These are phyloP conservation scores for Epizoanthus stellaris DNA, from an alignment of 92 coral and sea anemone species.

Conservation along the genomic window DNA sequence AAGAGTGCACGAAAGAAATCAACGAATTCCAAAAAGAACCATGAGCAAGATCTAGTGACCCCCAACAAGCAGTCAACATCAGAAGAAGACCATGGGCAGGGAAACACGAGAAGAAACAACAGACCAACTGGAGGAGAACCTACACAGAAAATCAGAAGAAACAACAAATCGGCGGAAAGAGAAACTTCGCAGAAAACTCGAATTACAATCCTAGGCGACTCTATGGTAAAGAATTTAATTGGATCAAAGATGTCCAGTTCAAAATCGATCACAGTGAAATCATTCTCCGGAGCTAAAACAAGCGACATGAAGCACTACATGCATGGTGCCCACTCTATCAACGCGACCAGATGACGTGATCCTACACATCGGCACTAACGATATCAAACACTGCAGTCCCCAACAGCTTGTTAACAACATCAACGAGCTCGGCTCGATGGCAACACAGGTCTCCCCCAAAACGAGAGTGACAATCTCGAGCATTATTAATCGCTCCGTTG, in stretches of 20 bases:
- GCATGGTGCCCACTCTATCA: conserved; percentile 19
- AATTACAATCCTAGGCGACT: conserved; percentile 2
- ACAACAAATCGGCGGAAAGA: neutral
- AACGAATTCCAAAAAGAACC: neutral
- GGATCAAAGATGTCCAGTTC: conserved; percentile 26
- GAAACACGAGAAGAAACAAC: neutral
- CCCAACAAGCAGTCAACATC: neutral
- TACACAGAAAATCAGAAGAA: neutral
- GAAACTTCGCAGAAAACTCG: conserved; percentile 7
- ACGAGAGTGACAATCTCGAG: conserved; percentile 14
- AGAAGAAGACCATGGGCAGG: neutral
- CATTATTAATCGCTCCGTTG: conserved; percentile 7
- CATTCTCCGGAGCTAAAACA: conserved; percentile 21
- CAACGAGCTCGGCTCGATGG: conserved; percentile 1
- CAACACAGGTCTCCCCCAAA: conserved; percentile 1
- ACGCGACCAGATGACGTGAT: conserved; percentile 8
- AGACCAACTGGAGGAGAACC: neutral
- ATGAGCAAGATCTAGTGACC: neutral
- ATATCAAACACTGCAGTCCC: neutral
- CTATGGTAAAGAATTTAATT: conserved; percentile 20
- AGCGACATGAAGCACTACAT: conserved; percentile 30
- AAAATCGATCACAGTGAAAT: conserved; percentile 11
- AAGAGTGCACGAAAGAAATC: neutral
- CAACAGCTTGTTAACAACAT: conserved; percentile 1
- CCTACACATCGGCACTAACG: conserved; percentile 25